These are phyloP conservation scores for Pteria penguin DNA, from an alignment of 2,888 invertebrate species.

Conservation along the genomic window DNA sequence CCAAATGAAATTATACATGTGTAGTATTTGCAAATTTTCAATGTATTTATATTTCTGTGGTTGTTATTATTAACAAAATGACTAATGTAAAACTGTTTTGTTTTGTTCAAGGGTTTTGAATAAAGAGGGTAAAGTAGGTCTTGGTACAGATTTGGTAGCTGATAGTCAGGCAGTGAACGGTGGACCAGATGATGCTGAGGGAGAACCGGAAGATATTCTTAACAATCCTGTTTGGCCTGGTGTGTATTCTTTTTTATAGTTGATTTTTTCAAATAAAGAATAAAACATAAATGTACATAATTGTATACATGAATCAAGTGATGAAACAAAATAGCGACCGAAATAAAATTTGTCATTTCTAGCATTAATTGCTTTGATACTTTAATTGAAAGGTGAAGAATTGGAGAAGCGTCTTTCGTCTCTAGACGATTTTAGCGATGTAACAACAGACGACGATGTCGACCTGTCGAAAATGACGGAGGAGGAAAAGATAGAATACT, in stretches of 20 bases:
- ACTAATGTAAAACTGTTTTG: no score
- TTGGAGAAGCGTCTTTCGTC: background rate
- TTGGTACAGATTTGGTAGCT: background rate
- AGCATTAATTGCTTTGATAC: background rate
- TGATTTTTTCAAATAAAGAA: no score
- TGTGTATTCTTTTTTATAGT: no score
- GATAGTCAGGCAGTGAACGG: background rate
- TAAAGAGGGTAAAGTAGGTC: constrained; percentile 8
- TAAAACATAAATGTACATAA: no score
- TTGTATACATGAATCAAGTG: no score
- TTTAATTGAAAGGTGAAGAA: background rate
- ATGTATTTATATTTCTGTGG: no score
- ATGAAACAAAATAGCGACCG: constrained; percentile 34
- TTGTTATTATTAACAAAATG: no score
- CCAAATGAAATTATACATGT: no score
- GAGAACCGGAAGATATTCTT: background rate
- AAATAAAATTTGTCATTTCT: background rate
- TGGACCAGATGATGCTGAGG: constrained; percentile 7
- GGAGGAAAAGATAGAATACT: constrained; percentile 71
- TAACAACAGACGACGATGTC: constrained; percentile 57
- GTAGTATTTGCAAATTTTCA: no score
- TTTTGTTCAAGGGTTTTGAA: background rate
- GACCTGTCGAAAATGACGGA: constrained; percentile 74
- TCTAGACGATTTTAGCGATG: constrained; percentile 57
- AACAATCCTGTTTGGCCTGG: no score